Conservation (phyloP, 2,113 vertebrate genomes). For the Columba livia region DNA sequence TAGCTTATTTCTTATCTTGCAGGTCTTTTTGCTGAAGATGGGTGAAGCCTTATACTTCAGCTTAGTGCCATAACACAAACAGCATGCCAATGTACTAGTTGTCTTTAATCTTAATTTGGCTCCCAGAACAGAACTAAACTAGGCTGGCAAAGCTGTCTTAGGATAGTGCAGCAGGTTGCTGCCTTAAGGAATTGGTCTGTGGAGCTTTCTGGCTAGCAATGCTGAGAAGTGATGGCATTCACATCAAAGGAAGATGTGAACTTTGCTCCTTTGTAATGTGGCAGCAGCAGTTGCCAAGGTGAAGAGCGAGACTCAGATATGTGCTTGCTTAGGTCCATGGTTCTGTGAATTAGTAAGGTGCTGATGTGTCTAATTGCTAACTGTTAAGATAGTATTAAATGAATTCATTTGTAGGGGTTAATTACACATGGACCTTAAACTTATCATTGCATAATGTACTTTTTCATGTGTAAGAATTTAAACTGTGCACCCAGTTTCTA, state of each 20-base stretch:
- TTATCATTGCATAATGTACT: neutral
- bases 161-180: neutral
- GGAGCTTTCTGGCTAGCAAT: neutral
- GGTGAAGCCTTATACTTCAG: neutral
- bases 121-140: neutral
- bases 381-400: conserved; percentile 17
- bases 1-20: neutral
- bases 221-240: neutral
- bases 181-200: neutral
- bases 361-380: neutral
- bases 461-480: neutral
- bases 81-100: neutral
- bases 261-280: neutral
- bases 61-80: neutral
- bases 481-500: neutral
- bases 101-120: neutral
- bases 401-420: neutral
- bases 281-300: conserved; percentile 5
- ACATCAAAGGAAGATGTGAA: conserved; percentile 1
- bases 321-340: neutral
- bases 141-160: neutral
- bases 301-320: neutral
- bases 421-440: neutral
- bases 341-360: conserved; percentile 6
- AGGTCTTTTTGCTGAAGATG: neutral